Base-by-base conservation (phyloP, 2,888 invertebrate species). In the Azorinus chamasolen region DNA sequence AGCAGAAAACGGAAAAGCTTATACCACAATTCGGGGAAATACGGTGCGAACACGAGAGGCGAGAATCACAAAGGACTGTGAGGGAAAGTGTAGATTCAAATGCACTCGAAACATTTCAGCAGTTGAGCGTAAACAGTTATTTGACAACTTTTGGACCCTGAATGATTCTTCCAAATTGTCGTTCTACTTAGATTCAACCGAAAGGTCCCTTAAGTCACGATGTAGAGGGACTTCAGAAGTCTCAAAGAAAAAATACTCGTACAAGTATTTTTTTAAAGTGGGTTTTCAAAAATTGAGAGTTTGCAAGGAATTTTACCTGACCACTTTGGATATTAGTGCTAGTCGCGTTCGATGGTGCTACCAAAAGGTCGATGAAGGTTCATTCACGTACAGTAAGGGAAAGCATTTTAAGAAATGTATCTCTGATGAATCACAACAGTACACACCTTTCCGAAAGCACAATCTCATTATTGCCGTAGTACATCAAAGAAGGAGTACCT, bases 291-390 rank as follows among this genome's bases (percentile, higher is more conserved):
- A 58, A 48, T n/a, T 51, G 3, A n/a, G 74, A 27, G 74, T 79
- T 4, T 79, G 74, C 41, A 70, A 71, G 58, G 43, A 53, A 22
- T 79, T 71, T 22, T 74, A 71, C 58, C 16, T 68, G 32, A 37
- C 45, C 2, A 79, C 79, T 1, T 39, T 75, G 16, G 64, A 68
- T 48, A 79, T 79, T 3, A 73, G 73, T 62, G 48, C 37, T 27
- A 64, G 50, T n/a, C 10, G 62, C 14, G 58, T 79, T 16, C 27
- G 64, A 41, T 65, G 58, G 22, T 72, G 45, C 32, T 43, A 62
- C 37, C 53, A 51, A 16, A 14, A 22, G 6, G 43, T 50, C 48
- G 37, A 18, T 22, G 43, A 12, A n/a, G 32, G 32, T 32, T 32
- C 32, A 10, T 32, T 32, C 32, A 32, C 32, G 10, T 63, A 63